Evolutionary conservation across 2,888 invertebrate species (phyloP).

Genomic region (Escarpia spicata): DNA sequence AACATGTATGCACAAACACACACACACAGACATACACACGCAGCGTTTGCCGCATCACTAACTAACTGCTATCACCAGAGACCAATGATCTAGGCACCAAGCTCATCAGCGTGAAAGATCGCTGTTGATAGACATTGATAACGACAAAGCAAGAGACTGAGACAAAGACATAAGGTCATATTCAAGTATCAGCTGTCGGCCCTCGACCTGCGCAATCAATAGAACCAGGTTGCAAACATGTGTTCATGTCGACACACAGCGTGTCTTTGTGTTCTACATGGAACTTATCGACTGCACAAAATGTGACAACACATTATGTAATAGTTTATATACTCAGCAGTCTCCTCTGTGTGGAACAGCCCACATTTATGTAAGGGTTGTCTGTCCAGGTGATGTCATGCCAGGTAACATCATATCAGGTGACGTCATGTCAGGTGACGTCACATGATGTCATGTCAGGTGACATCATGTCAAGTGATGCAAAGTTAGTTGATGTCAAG

Average conservation of each 20-base stretch:
- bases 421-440: not conserved
- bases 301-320: not conserved
- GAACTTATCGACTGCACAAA: not conserved
- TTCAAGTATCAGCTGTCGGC: not conserved
- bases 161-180: not conserved
- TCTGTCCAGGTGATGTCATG: not conserved
- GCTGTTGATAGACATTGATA: not conserved
- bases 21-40: no score
- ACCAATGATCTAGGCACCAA: not conserved
- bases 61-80: not conserved
- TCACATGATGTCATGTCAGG: no score
- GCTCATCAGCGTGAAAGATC: not conserved
- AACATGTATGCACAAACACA: no score
- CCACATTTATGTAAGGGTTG: not conserved
- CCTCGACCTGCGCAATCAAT: not conserved
- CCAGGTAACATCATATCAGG: not conserved
- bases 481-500: no score
- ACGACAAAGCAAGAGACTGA: not conserved
- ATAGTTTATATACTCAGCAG: not conserved
- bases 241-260: not conserved
- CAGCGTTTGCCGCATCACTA: not conserved
- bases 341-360: not conserved
- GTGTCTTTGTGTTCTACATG: not conserved
- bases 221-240: constrained; percentile 2
- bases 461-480: no score